Evolutionary conservation across 2,888 invertebrate species (phyloP).

Genomic region (Creontiades dilutus): DNA sequence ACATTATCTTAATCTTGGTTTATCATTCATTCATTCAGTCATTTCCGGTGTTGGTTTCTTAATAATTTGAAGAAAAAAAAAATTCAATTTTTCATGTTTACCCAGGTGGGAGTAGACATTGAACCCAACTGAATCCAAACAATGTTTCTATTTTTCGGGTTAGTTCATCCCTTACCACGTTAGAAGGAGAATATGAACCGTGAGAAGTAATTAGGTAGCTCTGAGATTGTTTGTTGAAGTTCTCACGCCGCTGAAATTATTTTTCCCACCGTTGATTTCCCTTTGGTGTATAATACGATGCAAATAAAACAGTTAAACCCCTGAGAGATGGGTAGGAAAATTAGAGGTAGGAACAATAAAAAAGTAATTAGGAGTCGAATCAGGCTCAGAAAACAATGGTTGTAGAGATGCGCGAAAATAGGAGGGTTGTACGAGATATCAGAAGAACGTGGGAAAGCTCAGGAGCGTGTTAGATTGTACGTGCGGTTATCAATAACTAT

Average conservation of each 20-base stretch:
- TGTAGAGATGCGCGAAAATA: neutral
- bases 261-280: neutral
- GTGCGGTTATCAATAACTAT: no score
- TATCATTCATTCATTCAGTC: no score
- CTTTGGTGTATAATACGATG: neutral
- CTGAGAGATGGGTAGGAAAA: constrained; percentile 25
- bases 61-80: no score
- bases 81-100: no score
- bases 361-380: constrained; percentile 19
- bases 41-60: no score
- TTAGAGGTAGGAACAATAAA: neutral
- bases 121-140: neutral
- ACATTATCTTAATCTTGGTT: no score
- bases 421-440: neutral
- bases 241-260: neutral
- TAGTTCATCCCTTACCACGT: neutral
- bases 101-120: no score
- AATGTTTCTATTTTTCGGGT: neutral
- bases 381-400: neutral
- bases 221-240: neutral
- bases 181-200: neutral
- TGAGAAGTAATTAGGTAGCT: constrained; percentile 28
- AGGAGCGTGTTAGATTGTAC: no score
- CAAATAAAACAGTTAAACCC: constrained; percentile 14
- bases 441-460: neutral